Evolutionary conservation across 2,113 vertebrate species (phyloP).

Genomic region (Elephas maximus): DNA sequence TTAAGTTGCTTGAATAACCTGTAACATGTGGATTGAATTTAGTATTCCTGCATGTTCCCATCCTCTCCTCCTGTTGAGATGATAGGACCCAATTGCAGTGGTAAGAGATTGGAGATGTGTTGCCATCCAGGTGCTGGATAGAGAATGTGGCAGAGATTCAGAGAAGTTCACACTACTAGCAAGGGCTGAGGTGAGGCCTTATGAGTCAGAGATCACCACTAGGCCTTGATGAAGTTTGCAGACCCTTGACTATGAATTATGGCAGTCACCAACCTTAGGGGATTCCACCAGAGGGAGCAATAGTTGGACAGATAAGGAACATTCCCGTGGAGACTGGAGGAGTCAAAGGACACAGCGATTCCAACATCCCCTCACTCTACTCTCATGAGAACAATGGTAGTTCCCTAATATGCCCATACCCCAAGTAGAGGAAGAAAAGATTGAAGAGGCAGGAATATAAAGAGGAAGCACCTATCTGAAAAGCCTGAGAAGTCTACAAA

Average conservation of each 20-base stretch:
- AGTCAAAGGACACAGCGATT: neutral
- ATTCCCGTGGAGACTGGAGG: neutral
- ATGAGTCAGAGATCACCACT: neutral
- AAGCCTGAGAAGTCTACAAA: neutral
- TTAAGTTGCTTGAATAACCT: neutral
- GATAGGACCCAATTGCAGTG: fast-evolving
- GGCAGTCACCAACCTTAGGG: neutral
- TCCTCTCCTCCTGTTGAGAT: fast-evolving
- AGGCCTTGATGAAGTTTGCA: neutral
- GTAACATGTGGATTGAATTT: neutral
- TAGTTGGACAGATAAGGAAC: neutral
- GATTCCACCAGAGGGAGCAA: neutral
- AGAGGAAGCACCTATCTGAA: neutral
- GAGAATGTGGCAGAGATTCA: neutral
- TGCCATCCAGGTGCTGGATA: neutral
- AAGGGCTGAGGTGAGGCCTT: neutral
- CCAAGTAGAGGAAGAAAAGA: neutral
- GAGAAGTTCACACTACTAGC: neutral
- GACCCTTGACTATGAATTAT: neutral
- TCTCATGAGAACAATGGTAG: neutral
- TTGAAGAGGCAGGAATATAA: neutral
- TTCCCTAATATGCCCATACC: neutral
- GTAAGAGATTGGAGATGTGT: neutral
- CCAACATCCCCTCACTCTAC: neutral
- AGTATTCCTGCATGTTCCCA: neutral